A percentile compares a stretch with the other conserved stretches of the same genome.
These are phyloP conservation scores for Lasioglossum albipes DNA, from an alignment of 1,140 invertebrate genomes.

Conservation along the genomic window DNA sequence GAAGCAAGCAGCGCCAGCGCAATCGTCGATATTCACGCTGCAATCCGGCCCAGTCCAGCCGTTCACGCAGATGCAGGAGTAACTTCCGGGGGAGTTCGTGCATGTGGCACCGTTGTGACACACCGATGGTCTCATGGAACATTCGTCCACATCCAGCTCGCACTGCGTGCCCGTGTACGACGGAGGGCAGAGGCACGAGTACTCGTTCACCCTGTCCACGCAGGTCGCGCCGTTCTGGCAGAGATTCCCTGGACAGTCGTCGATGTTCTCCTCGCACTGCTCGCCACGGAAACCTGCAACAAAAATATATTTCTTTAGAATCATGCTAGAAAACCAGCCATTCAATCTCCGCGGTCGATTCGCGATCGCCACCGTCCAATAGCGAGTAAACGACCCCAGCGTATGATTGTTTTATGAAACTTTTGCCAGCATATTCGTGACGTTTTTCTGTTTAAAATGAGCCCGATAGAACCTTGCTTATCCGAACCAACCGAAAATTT, in stretches of 20 bases:
- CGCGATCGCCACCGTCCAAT: no score
- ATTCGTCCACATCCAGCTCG: conserved; percentile 90
- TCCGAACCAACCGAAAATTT: no score
- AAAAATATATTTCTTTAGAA: conserved; percentile 28
- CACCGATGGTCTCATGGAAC: conserved; percentile 88
- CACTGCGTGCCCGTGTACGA: conserved; percentile 93
- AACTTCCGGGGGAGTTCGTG: conserved; percentile 93
- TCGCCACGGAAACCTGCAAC: conserved; percentile 90
- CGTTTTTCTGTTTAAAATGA: no score
- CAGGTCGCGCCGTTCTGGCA: conserved; percentile 96
- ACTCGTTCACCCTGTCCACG: conserved; percentile 91
- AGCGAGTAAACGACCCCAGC: no score
- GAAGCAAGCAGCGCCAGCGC: conserved; percentile 94
- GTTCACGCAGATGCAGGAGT: conserved; percentile 97
- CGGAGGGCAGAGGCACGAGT: conserved; percentile 92
- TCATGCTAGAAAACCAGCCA: no score
- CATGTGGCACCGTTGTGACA: conserved; percentile 98
- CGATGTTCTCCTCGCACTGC: conserved; percentile 94
- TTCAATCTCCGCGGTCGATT: no score
- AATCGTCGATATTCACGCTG: conserved; percentile 96
- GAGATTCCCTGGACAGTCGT: conserved; percentile 93
- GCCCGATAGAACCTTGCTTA: no score
- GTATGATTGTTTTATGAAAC: no score
- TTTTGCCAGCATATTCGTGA: no score
- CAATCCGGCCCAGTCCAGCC: conserved; percentile 96